These are phyloP conservation scores for Decapterus maruadsi DNA, from an alignment of 2,797 vertebrate species.

Conservation along the genomic window DNA sequence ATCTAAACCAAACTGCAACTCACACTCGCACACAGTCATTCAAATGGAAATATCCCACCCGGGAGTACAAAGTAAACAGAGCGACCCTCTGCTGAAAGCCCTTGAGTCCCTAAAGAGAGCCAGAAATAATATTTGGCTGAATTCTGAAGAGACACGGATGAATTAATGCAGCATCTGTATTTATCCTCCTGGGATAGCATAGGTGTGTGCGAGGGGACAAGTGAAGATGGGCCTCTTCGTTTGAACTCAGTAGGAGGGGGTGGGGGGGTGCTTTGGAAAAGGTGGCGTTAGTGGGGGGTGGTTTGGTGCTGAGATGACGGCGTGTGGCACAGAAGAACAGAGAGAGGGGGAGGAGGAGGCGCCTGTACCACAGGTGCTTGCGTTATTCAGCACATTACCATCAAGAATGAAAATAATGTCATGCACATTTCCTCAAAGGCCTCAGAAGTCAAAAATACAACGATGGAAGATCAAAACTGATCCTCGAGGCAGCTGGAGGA, in stretches of 20 bases:
- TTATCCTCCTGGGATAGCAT: conserved; percentile 47
- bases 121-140: conserved; percentile 54
- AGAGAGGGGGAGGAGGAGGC: conserved; percentile 24
- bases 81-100: conserved; percentile 62
- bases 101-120: conserved; percentile 65
- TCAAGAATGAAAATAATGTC: conserved; percentile 33
- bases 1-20: conserved; percentile 38
- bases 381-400: conserved; percentile 21
- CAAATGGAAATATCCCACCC: conserved; percentile 73
- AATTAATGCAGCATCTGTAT: conserved; percentile 68
- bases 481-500: conserved; percentile 52
- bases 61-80: conserved; percentile 74
- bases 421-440: conserved; percentile 46
- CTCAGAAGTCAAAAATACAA: conserved; percentile 35
- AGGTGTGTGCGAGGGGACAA: conserved; percentile 24
- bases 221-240: conserved; percentile 45
- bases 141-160: conserved; percentile 67
- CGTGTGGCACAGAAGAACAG: conserved; percentile 8
- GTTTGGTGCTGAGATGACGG: conserved; percentile 2
- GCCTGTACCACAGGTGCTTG: conserved; percentile 44
- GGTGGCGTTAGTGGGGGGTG: conserved; percentile 7
- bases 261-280: conserved; percentile 23
- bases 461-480: conserved; percentile 50
- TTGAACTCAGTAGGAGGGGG: conserved; percentile 53
- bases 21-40: conserved; percentile 54